These are phyloP conservation scores for Melierax canorus DNA, from an alignment of 2,113 vertebrate genomes.

Conservation along the genomic window DNA sequence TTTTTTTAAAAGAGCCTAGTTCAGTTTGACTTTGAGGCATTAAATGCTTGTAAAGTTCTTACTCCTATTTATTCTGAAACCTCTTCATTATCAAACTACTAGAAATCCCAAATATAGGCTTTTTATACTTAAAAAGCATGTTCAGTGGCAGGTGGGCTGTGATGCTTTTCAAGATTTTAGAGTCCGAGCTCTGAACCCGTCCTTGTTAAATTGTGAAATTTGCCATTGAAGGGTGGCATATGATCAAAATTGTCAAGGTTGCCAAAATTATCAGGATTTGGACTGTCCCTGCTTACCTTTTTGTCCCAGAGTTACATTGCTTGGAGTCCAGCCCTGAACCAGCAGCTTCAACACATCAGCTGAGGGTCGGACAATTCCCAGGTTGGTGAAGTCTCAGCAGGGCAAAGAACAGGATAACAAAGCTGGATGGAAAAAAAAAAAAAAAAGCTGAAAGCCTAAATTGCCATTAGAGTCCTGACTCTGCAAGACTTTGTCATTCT, in stretches of 20 bases:
- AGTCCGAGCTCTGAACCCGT: neutral
- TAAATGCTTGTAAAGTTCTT: neutral
- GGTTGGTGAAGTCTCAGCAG: neutral
- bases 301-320: neutral
- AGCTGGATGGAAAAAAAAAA: neutral
- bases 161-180: neutral
- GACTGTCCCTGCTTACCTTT: neutral
- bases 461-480: neutral
- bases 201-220: neutral
- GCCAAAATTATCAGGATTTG: neutral
- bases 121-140: neutral
- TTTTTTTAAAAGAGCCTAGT: neutral
- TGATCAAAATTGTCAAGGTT: neutral
- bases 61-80: neutral
- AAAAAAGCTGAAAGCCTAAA: neutral
- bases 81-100: neutral
- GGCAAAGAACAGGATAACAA: neutral
- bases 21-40: neutral
- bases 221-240: neutral
- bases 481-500: neutral
- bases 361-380: neutral
- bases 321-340: neutral
- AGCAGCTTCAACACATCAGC: neutral
- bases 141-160: neutral
- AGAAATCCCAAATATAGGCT: neutral